Base-by-base conservation (phyloP, 2,113 vertebrate genomes). In the Leptobrachium leishanense region DNA sequence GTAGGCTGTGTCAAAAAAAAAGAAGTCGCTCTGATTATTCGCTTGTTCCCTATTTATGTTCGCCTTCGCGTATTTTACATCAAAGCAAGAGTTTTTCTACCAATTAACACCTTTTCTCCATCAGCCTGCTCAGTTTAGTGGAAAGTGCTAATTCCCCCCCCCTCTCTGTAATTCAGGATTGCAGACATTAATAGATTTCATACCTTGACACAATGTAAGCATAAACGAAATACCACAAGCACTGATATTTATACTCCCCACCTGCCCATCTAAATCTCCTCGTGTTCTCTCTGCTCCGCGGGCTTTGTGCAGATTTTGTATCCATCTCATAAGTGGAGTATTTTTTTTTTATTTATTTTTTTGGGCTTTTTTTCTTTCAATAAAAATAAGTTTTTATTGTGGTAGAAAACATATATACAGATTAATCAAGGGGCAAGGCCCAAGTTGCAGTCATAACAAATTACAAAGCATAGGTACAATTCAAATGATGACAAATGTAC, bases 31-130 rank as follows among this genome's bases (percentile, higher is more conserved):
- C 43, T 73, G 62, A 79, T 79, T 79, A 79, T 79, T 72, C 70
- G 57, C 66, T 79, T 79, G 69, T 79, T 79, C 40, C 57, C 70
- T 79, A 73, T 79, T 79, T 79, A 72, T 73, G 69, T 73, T 77
- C 69, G 59, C 62, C 70, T 79, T 72, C 77, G 73, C 59, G 57
- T 42, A 54, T 41, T 78, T 78, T 55, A 62, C 69, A 79, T 66
- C 62, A 39, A 79, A 54, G 77, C 46, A 72, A 78, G 76, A 72
- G 62, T 73, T 73, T 79, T 72, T 79, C 50, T 79, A 66, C 70
- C 69, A 79, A 79, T 73, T 79, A 67, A 67, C 68, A 72, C 77
- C 77, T 79, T 73, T 79, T 79, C 77, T 73, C 31, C 44, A 57
- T 50, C 44, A 44, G 44, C 11, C 41, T 65, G 42, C 70, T 65